These are phyloP conservation scores for Microtus richardsoni DNA, from an alignment of 2,113 vertebrate genomes.

Conservation along the genomic window DNA sequence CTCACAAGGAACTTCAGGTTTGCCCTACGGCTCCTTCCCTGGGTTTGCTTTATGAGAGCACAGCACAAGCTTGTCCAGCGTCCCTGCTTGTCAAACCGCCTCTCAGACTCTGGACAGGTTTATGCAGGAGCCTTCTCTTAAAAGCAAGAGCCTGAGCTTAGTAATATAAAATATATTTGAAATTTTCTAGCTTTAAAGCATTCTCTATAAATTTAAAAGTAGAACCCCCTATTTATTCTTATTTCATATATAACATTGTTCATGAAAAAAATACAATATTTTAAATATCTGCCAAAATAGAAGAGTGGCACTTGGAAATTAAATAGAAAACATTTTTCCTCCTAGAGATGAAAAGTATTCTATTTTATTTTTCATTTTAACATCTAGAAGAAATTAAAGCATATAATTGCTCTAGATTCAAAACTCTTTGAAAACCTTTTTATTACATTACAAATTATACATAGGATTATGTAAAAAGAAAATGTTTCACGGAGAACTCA, in stretches of 20 bases:
- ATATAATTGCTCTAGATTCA: slow-evolving; percentile 14
- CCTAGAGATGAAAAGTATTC: slow-evolving; percentile 31
- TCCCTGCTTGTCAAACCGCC: not conserved
- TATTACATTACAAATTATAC: slow-evolving; percentile 4
- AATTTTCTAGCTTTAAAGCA: slow-evolving; percentile 44
- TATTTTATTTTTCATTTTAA: slow-evolving; percentile 70
- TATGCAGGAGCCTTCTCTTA: not conserved
- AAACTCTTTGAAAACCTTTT: slow-evolving; percentile 19
- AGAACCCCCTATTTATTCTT: slow-evolving; percentile 33
- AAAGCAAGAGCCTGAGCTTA: not conserved
- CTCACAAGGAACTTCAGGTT: not conserved
- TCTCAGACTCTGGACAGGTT: not conserved
- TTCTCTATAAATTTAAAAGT: slow-evolving; percentile 44
- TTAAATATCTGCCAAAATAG: not conserved
- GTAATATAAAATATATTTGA: not conserved
- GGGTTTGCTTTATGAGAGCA: not conserved
- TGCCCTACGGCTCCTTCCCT: not conserved
- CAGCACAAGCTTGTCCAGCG: not conserved
- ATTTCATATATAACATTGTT: slow-evolving; percentile 31
- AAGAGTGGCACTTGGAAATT: slow-evolving; percentile 21
- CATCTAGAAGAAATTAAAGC: slow-evolving; percentile 50
- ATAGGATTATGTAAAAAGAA: not conserved
- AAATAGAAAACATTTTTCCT: slow-evolving; percentile 39
- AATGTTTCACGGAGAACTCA: slow-evolving; percentile 40
- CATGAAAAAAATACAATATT: not conserved